phyloP scores from a whole-genome alignment of 1,140 invertebrate species.

The Proales similis region DNA sequence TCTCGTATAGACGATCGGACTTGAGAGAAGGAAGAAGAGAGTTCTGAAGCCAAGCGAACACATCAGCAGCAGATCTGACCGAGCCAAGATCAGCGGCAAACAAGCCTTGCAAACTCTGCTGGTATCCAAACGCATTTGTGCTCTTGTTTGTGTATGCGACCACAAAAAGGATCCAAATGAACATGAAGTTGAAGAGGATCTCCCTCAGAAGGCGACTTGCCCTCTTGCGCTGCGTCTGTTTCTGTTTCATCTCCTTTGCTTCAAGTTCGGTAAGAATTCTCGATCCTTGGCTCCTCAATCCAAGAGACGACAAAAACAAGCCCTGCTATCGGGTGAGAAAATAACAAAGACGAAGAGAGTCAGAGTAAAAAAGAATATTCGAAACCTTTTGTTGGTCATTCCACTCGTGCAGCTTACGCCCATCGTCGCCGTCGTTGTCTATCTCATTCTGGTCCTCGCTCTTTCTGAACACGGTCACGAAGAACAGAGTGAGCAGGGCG shows the following conservation, averaged over 20 bases:
- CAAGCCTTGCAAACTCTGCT: constrained; percentile 2
- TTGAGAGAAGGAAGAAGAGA: constrained; percentile 52
- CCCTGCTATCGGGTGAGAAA: too few relatives aligned
- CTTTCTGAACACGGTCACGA: constrained; percentile 55
- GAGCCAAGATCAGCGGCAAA: neutral
- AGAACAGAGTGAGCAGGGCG: constrained; percentile 54
- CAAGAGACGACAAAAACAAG: too few relatives aligned
- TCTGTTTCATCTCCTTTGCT: neutral
- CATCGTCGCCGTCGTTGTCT: constrained; percentile 54
- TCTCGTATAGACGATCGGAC: constrained; percentile 55
- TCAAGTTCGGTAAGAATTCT: neutral
- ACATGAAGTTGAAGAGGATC: constrained; percentile 10
- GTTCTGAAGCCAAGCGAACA: constrained; percentile 54
- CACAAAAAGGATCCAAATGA: constrained; percentile 5
- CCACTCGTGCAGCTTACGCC: constrained; percentile 40
- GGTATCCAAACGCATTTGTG: neutral
- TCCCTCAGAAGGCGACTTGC: constrained; percentile 10
- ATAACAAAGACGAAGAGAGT: too few relatives aligned
- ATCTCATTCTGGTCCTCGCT: constrained; percentile 55
- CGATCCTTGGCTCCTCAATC: too few relatives aligned
- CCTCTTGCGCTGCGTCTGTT: neutral
- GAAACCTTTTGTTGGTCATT: too few relatives aligned
- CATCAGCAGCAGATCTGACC: constrained; percentile 41
- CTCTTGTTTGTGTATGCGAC: constrained; percentile 20
- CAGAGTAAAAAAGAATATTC: too few relatives aligned